Base-by-base conservation (phyloP, 1,140 invertebrate genomes). In the Homalodisca vitripennis region DNA sequence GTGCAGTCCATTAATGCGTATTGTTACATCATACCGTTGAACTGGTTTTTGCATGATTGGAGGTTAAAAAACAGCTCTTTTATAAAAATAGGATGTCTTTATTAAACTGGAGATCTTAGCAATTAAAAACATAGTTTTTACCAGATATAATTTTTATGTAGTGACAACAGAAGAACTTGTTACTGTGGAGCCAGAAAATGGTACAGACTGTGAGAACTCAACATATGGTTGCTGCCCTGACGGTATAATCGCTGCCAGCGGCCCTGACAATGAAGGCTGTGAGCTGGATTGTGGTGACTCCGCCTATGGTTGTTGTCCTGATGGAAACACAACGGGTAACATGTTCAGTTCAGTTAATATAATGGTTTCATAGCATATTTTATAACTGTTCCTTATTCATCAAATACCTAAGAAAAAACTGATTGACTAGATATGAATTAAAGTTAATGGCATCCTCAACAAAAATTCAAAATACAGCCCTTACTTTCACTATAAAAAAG, bases 201-300 rank as follows among this genome's bases (percentile, higher is more conserved):
- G 69, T 17, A 47, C 53, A 20, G 80, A 82, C 53, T 97, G 95
- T 74, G 83, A 84, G 22, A 86, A 84, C 26, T 71, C 51, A 48
- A 82, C 81, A 73, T 84, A 84, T 77, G 88, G 89, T 57, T 91
- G 89, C 74, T 91, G 89, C 77, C 83, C 83, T 1, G 89, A 91
- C 79, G 84, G 84, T 13, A 80, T 86, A 27, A 87, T 85, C 0
- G 74, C 83, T 30, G 87, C 88, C 10, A 74, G 74, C 22, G 88
- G 88, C 20, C 77, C 83, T 32, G 78, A 87, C 53, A 79, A 85
- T 53, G 78, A 86, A 74, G 88, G 87, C 26, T 91, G 89, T 77
- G 60, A 64, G 31, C 64, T 46, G 12, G 53, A 57, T 30, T 85
- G 83, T 48, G 73, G 75, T 0, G 80, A 80, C 27, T 75, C 79